These are phyloP conservation scores for Chaetura pelagica DNA, from an alignment of 2,113 vertebrate species.

Conservation along the genomic window DNA sequence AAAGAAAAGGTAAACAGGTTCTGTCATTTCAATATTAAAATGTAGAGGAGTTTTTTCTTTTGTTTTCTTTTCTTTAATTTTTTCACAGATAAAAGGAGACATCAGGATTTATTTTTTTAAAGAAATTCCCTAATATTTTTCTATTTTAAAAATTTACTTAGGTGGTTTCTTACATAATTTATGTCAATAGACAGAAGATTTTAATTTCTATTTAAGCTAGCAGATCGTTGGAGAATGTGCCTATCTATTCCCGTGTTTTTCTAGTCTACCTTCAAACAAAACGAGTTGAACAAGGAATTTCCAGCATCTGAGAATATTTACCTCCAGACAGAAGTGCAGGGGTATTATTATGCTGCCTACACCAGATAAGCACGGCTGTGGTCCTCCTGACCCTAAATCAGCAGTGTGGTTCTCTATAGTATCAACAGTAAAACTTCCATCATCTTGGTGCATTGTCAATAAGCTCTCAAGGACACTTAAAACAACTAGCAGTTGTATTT, in stretches of 20 bases:
- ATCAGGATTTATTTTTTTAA: fast-evolving
- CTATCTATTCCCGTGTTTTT: background rate
- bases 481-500: background rate
- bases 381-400: background rate
- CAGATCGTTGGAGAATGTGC: background rate
- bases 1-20: background rate
- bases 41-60: background rate
- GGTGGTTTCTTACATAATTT: background rate
- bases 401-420: background rate
- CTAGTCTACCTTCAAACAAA: background rate
- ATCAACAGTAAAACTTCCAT: background rate
- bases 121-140: fast-evolving
- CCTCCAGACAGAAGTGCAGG: background rate
- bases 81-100: background rate
- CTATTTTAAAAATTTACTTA: background rate
- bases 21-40: background rate
- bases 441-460: background rate
- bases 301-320: background rate
- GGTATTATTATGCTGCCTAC: background rate
- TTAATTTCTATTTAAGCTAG: background rate
- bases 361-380: background rate
- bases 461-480: background rate
- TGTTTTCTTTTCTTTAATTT: background rate
- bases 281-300: background rate
- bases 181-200: background rate